Base-by-base conservation (phyloP, 2,888 invertebrate species). In the Zootermopsis nevadensis region DNA sequence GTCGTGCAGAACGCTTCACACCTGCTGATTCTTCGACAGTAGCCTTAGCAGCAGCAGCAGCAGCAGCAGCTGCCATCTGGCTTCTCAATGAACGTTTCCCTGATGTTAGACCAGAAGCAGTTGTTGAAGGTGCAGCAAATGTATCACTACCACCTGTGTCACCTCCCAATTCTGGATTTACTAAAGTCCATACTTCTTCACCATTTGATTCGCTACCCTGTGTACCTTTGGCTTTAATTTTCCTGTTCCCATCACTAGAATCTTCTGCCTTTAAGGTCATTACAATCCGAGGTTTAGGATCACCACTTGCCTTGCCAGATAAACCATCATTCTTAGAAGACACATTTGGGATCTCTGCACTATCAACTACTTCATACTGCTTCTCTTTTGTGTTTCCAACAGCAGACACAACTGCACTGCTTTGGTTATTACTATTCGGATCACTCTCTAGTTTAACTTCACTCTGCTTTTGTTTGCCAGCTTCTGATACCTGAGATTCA, bases 1-100 rank as follows among this genome's bases (percentile, higher is more conserved):
- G 91, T 81, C 94, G 91, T 0, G 93, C 92, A 0, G 93, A 93
- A 31, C 94, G 91, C 88, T 94, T 95, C 0, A 92, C 89, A 22
- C 91, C 89, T 19, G 83, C 79, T 2, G 83, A 84, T 72, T 86
- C 85, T 55, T 84, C 83, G 15, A 80, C 60, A 12, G 82, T 77
- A 53, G 83, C 80, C 7, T 76, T 74, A 10, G 72, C 82, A 30
- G 77, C 55, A 66, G 83, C 82, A 6, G 76, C 48, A 12, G 35
- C 38, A 27, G 83, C 82, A 66, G 83, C 82, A 6, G 76, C 48
- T 27, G 35, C 38, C 27, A 82, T 81, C 42, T 85, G 85, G 55
- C 85, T 86, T n/a, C 86, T 42, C n/a, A 86, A 77, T 4, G 85
- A 84, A 12, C 86, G 82, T 60, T 85, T 85, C 27, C 85, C 85